Conservation (phyloP, 1,140 invertebrate genomes). For the Lamellibrachia luymesi region DNA sequence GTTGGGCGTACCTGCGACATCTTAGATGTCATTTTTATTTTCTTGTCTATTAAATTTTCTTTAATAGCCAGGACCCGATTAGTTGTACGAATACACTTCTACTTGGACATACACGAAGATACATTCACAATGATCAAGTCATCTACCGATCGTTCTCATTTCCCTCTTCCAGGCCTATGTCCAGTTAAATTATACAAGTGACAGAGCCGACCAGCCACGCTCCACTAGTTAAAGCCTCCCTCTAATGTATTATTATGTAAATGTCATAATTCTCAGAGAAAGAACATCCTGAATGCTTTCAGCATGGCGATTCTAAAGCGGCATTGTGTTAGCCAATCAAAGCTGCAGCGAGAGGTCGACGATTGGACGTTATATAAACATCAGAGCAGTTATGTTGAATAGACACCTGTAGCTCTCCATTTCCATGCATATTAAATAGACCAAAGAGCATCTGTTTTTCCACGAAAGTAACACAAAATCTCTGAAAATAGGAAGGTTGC, state of each 20-base stretch:
- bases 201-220: too few relatives aligned
- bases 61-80: neutral
- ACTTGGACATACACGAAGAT: neutral
- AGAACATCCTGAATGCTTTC: neutral
- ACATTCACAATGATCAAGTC: neutral
- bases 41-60: neutral
- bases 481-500: neutral
- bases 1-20: too few relatives aligned
- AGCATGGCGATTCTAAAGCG: neutral
- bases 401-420: neutral
- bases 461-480: neutral
- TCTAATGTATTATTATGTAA: neutral
- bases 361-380: neutral
- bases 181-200: too few relatives aligned
- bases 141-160: neutral
- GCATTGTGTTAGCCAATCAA: neutral
- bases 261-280: neutral
- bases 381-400: neutral
- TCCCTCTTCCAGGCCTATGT: too few relatives aligned
- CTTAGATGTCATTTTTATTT: too few relatives aligned
- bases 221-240: neutral
- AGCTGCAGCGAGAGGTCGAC: neutral
- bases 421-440: neutral
- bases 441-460: neutral
- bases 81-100: too few relatives aligned